Evolutionary conservation across 35 echinoderm and acorn worm genomes (phyloP).

Genomic region (Hemicentrotus pulcherrimus): DNA sequence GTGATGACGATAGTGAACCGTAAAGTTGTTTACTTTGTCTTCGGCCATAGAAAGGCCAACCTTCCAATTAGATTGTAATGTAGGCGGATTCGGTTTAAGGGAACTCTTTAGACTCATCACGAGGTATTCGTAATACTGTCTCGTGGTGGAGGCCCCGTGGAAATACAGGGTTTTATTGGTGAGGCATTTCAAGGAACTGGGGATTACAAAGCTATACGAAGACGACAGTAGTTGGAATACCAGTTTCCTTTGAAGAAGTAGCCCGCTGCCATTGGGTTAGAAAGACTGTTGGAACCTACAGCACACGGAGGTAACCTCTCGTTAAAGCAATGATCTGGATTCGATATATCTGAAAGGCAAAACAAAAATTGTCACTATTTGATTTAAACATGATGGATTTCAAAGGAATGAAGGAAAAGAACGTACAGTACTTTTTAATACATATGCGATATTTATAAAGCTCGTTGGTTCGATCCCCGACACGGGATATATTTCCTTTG

Average conservation of each 20-base stretch:
- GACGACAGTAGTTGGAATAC: constrained; percentile 45
- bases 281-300: background rate
- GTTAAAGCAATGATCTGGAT: background rate
- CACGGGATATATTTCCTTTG: too few relatives aligned
- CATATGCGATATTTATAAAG: too few relatives aligned
- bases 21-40: constrained; percentile 42
- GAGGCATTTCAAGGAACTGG: constrained; percentile 28
- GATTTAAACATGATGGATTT: background rate
- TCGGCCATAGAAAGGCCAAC: constrained; percentile 53
- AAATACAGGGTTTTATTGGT: constrained; percentile 63
- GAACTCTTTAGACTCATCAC: background rate
- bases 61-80: background rate
- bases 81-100: background rate
- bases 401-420: too few relatives aligned
- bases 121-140: constrained; percentile 65
- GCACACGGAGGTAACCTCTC: background rate
- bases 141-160: constrained; percentile 62
- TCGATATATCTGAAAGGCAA: background rate
- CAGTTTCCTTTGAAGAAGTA: constrained; percentile 58
- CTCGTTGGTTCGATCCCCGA: too few relatives aligned
- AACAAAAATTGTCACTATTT: background rate
- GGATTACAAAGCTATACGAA: background rate
- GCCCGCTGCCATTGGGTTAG: constrained; percentile 32
- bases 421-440: background rate
- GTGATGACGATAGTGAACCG: constrained; percentile 57